Percentiles rank a stretch among this genome's conserved stretches.
Conservation (phyloP, 2,113 vertebrate genomes). For the Triplophysa dalaica region DNA sequence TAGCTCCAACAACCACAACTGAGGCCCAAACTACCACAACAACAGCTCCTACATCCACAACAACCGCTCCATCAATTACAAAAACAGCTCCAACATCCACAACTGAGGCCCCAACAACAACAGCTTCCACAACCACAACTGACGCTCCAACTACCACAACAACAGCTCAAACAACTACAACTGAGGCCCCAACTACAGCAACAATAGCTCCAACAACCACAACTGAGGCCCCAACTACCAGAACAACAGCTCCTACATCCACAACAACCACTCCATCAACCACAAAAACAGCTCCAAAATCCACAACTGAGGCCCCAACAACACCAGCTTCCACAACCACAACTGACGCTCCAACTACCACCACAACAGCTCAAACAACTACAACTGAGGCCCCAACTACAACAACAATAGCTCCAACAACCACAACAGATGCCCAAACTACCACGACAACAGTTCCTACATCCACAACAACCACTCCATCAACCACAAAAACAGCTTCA, state of each 20-base stretch:
- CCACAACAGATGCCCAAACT: not conserved
- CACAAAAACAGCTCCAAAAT: too few relatives aligned
- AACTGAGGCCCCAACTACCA: not conserved
- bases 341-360: not conserved
- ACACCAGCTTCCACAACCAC: not conserved
- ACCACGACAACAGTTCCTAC: too few relatives aligned
- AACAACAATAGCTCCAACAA: too few relatives aligned
- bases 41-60: not conserved
- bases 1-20: rapidly evolving
- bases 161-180: too few relatives aligned
- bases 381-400: not conserved
- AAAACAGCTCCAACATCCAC: not conserved
- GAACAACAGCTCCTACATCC: not conserved
- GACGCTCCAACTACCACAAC: not conserved
- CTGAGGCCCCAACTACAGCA: not conserved
- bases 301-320: not conserved
- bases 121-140: not conserved
- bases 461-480: not conserved
- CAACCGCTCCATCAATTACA: too few relatives aligned
- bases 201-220: not conserved
- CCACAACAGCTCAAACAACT: not conserved
- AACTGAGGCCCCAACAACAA: not conserved
- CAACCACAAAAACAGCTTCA: not conserved
- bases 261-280: not conserved
- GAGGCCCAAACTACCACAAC: not conserved